Base-by-base conservation (phyloP, 2,797 vertebrate genomes). In the Gymnothorax javanicus region DNA sequence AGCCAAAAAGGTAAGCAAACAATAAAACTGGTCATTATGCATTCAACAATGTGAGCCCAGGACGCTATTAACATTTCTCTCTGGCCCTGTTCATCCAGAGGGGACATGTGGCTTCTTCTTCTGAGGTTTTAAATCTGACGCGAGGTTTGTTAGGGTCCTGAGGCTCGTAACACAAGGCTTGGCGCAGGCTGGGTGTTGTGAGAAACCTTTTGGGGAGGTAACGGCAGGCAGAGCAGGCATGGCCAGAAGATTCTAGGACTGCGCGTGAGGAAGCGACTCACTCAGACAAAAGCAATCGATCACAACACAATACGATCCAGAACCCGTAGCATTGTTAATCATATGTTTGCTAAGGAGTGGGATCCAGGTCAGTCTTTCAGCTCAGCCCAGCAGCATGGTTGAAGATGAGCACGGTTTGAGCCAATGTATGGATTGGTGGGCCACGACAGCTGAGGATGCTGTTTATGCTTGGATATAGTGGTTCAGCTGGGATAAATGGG, bases 71-170 rank as follows among this genome's bases (percentile, higher is more conserved):
- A 43, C 73, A 84, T 73, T 84, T 27, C 2, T 3, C 7, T 88
- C 20, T 59, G 15, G 84, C 84, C 85, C 81, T 85, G 57, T 54
- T 84, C 85, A 58, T 43, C 69, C 69, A 15, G 69, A 73, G 25
- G 25, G 27, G 84, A 79, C 50, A 0, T n/a, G 52, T 85, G 85
- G 81, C 88, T 86, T 87, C 82, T 86, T 86, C 83, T 60, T 87
- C 75, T 56, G 50, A 87, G 86, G 85, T 75, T 89, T 89, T 86
- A 88, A 54, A 84, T 84, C 90, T 89, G 89, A 85, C 83, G 89
- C 86, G 7, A 79, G 84, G 87, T 88, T 50, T 84, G 85, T 82
- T 59, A 89, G 54, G 11, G 64, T 23, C 52, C 25, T 59, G 73
- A 77, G 7, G 82, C 90, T 79, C 13, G 33, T 77, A 50, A 86